Base-by-base conservation (phyloP, 2,888 invertebrate species). In the Chrysomela aeneicollis region DNA sequence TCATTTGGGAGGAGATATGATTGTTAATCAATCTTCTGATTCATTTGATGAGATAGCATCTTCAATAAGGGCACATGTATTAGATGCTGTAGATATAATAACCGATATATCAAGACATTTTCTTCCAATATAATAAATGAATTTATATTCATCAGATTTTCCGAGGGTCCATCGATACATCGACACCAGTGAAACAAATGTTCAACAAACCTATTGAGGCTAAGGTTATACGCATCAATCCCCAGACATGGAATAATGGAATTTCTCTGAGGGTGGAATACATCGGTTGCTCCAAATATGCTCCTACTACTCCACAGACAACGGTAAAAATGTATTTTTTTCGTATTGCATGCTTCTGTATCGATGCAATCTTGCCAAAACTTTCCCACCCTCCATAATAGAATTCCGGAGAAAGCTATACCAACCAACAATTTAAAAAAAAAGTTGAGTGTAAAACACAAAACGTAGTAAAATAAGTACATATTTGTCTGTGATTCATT, bases 171-270 rank as follows among this genome's bases (percentile, higher is more conserved):
- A 80, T 87, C 12, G 89, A 90, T 79, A 83, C 85, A 42, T 83
- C 80, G 0, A 84, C 84, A 0, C 86, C 88, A 0, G 83, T 88
- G 0, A 85, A 86, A 74, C 88, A 91, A 73, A 85, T 89, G 74
- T 90, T 95, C 68, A 82, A 86, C 19, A 84, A 86, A 2, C 93
- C 94, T 0, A 85, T 95, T 55, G 93, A 93, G 78, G 92, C 94
- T 0, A 87, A 87, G 74, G 86, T 88, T 19, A 77, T 95, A 8
- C 86, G 92, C 63, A 84, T 95, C 63, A 86, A 87, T 69, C 95
- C 95, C 0, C 82, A 89, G 22, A 88, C 91, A 2, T 95, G 93
- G 93, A 87, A 91, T 72, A 87, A 87, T 3, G 86, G 82, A 10
- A 89, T 90, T 46, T 76, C 82, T 12, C 81, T 94, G 68, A 85